Percentiles rank a stretch among this genome's conserved stretches.
Conservation (phyloP, 2,888 invertebrate genomes). For the Carpatolechia fugitivella region DNA sequence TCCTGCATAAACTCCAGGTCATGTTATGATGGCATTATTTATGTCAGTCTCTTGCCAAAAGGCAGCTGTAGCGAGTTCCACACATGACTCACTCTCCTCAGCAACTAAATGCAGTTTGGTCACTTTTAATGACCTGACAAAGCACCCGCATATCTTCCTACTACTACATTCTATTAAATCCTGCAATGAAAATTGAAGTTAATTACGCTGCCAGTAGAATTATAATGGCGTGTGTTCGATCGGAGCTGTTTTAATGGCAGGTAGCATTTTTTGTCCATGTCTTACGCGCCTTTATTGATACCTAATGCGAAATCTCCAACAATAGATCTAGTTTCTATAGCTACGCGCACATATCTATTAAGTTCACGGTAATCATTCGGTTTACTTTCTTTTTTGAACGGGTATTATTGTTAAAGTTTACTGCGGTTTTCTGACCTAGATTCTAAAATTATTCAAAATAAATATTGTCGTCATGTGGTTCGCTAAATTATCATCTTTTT, state of each 20-base stretch:
- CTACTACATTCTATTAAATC: slow-evolving; percentile 20
- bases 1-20: slow-evolving; percentile 47
- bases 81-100: slow-evolving; percentile 62
- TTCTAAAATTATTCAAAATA: background rate
- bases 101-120: slow-evolving; percentile 63
- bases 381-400: slow-evolving; percentile 4
- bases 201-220: slow-evolving; percentile 33
- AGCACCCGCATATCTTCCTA: slow-evolving; percentile 32
- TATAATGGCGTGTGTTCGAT: slow-evolving; percentile 29
- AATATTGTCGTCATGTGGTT: background rate
- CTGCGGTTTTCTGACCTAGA: slow-evolving; percentile 6
- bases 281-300: slow-evolving; percentile 49
- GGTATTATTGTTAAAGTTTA: background rate
- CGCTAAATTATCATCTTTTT: background rate
- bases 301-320: slow-evolving; percentile 38
- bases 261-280: slow-evolving; percentile 52
- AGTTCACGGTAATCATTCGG: slow-evolving; percentile 2
- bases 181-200: slow-evolving; percentile 31
- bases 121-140: slow-evolving; percentile 47
- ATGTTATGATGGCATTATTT: slow-evolving; percentile 51
- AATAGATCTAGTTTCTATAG: slow-evolving; percentile 22
- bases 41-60: slow-evolving; percentile 60
- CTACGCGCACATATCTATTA: slow-evolving; percentile 5
- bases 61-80: slow-evolving; percentile 34
- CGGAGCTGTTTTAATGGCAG: slow-evolving; percentile 36